Conservation (phyloP, 1,140 invertebrate species). For the Heliothis subflexa region DNA sequence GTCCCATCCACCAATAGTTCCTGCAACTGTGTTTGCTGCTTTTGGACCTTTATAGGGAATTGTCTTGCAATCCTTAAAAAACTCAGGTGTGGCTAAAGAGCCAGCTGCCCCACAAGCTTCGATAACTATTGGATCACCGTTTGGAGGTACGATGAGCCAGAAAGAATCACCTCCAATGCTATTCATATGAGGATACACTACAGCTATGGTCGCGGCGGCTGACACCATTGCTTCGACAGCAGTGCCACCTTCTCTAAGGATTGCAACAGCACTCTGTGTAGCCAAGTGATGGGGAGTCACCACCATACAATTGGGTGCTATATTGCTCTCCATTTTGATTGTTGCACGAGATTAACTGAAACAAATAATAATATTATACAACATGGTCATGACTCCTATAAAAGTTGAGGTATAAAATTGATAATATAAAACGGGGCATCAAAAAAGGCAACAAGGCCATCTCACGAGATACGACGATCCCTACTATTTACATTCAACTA, state of each 20-base stretch:
- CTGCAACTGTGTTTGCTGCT: conserved; percentile 73
- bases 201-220: conserved; percentile 75
- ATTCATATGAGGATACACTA: conserved; percentile 79
- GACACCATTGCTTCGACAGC: conserved; percentile 78
- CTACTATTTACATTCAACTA: conserved; percentile 29
- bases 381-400: too few species aligned
- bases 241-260: conserved; percentile 75
- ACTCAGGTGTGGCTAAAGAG: conserved; percentile 66
- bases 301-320: conserved; percentile 73
- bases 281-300: conserved; percentile 81
- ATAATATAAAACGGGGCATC: neutral
- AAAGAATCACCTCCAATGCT: conserved; percentile 78
- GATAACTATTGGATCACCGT: conserved; percentile 71
- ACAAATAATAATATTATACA: neutral
- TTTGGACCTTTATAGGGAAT: conserved; percentile 72
- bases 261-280: conserved; percentile 71
- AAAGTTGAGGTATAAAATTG: too few species aligned
- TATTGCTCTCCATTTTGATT: conserved; percentile 65
- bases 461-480: neutral
- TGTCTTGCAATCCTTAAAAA: conserved; percentile 59
- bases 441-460: neutral
- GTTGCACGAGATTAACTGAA: neutral
- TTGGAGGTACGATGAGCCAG: conserved; percentile 77
- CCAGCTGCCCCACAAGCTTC: conserved; percentile 78
- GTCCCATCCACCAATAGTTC: conserved; percentile 77